A percentile compares a stretch with the other conserved stretches of the same genome.
Evolutionary conservation across 2,113 vertebrate species (phyloP).

Genomic region (Mus musculus): DNA sequence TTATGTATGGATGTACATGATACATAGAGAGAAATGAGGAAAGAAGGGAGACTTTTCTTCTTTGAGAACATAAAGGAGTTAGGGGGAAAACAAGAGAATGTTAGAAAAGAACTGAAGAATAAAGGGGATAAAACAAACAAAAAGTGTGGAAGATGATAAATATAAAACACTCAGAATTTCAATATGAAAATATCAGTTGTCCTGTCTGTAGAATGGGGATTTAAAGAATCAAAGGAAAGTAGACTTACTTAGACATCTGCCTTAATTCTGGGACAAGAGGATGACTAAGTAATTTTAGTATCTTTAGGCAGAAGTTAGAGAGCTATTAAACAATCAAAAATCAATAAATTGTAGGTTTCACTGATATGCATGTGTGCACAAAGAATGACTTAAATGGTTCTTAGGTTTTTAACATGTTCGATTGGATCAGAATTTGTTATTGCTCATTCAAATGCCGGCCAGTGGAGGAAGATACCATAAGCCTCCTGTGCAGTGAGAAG

Average conservation of each 20-base stretch:
- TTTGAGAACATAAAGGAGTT: not conserved
- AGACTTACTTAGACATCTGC: not conserved
- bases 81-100: not conserved
- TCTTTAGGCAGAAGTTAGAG: conserved; percentile 22
- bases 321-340: conserved; percentile 41
- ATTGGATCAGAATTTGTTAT: not conserved
- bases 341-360: not conserved
- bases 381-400: not conserved
- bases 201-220: not conserved
- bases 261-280: not conserved
- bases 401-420: not conserved
- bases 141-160: not conserved
- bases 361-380: not conserved
- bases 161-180: not conserved
- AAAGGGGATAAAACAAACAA: not conserved
- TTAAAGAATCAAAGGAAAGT: not conserved
- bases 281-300: not conserved
- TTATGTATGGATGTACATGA: not conserved
- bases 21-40: not conserved
- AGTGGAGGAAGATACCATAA: not conserved
- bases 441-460: not conserved
- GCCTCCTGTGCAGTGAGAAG: not conserved
- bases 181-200: not conserved
- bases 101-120: not conserved
- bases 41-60: not conserved